phyloP scores from a whole-genome alignment of 2,113 vertebrate species.

The crab-eating macaque (Macaca fascicularis) region T2T-MFA8v1.1 NC_088389.1:125512501-125513000 shows the following conservation, averaged over 20 bases:
- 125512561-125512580: background rate
- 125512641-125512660: background rate
- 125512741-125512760: too few species aligned
- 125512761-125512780: background rate
- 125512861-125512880: background rate
- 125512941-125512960: background rate
- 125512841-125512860: background rate
- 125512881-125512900: background rate
- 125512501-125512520: background rate
- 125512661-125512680: background rate
- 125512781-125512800: background rate
- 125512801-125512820: background rate
- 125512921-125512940: too few species aligned
- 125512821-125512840: too few species aligned
- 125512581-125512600: background rate
- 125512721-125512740: background rate
- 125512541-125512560: background rate
- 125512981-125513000: background rate
- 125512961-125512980: background rate
- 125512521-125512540: background rate
- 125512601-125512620: background rate
- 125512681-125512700: too few species aligned
- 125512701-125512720: rapidly evolving
- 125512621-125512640: background rate
- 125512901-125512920: too few species aligned